Conservation (phyloP, 2,797 vertebrate species). For the Pachyuromys duprasi region DNA sequence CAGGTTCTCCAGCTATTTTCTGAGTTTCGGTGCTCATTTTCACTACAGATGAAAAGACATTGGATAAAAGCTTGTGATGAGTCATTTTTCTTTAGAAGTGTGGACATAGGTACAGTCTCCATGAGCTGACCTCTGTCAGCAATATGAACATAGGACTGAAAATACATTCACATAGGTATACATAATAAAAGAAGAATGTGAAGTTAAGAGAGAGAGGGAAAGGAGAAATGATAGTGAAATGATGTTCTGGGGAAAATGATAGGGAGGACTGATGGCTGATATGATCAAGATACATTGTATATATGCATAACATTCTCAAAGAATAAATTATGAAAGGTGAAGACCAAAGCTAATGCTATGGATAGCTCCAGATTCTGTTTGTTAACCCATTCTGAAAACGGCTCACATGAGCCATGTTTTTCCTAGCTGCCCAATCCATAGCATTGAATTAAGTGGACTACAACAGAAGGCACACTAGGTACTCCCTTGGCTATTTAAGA, state of each 20-base stretch:
- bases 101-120: neutral
- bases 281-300: neutral
- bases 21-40: neutral
- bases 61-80: neutral
- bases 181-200: neutral
- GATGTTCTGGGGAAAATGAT: neutral
- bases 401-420: neutral
- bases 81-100: neutral
- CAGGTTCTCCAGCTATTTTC: neutral
- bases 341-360: neutral
- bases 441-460: neutral
- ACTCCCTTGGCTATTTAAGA: neutral
- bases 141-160: neutral
- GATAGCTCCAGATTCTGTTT: neutral
- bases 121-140: neutral
- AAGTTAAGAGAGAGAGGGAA: neutral
- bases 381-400: neutral
- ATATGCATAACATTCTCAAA: neutral
- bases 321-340: neutral
- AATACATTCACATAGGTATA: neutral
- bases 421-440: neutral
- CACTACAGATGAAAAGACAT: neutral
- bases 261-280: neutral
- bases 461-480: neutral
- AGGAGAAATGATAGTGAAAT: too few relatives aligned